phyloP scores from a whole-genome alignment of 2,888 invertebrate genomes.

The Chloroclystis v-ata region DNA sequence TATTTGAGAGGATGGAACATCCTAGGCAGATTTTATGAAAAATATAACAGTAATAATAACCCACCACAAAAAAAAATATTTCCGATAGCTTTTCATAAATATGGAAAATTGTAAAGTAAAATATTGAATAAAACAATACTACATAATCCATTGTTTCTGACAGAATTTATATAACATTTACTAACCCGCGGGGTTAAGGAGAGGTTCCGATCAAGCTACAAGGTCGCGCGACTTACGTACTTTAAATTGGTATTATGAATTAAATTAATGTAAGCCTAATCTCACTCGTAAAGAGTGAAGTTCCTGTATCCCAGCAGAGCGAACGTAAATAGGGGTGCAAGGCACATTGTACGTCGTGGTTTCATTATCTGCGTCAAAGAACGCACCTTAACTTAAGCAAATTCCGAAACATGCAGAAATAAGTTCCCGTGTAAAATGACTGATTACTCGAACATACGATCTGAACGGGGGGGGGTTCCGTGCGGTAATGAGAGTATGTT shows the following conservation, averaged over 20 bases:
- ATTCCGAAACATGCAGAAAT: constrained; percentile 13
- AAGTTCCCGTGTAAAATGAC: constrained; percentile 22
- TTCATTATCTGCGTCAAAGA: neutral
- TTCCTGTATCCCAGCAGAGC: too few species aligned
- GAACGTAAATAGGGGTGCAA: too few species aligned
- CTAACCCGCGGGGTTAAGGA: constrained; percentile 12
- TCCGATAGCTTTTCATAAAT: too few species aligned
- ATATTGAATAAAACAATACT: constrained; percentile 15
- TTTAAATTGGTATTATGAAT: too few species aligned
- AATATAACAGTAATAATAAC: neutral
- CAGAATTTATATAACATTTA: constrained; percentile 19
- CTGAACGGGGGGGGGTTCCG: neutral
- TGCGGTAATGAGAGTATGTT: too few species aligned
- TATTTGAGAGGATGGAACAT: too few species aligned
- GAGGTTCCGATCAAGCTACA: neutral
- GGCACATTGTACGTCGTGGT: too few species aligned
- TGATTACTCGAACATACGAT: constrained; percentile 22
- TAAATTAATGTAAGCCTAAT: too few species aligned
- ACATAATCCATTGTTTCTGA: constrained; percentile 16
- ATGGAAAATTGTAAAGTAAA: too few species aligned
- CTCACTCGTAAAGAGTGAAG: too few species aligned
- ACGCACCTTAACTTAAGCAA: constrained; percentile 4
- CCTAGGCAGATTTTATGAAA: neutral
- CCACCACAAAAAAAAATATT: too few species aligned
- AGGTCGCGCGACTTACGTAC: neutral